Conservation (phyloP, 2,888 invertebrate genomes). For the Eurois occulta region DNA sequence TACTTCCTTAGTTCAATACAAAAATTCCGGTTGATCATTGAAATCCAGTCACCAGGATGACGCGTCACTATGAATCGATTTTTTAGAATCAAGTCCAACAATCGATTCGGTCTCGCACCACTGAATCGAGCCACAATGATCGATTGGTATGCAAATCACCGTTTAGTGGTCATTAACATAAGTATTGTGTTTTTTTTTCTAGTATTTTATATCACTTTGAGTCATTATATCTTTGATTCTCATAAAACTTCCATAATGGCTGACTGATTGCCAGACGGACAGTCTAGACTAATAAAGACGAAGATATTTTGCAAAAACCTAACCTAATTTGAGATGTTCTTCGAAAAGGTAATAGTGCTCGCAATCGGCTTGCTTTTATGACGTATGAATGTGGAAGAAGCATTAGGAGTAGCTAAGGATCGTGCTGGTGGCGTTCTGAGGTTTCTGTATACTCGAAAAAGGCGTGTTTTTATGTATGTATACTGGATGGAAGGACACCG, state of each 20-base stretch:
- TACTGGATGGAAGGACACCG: no score
- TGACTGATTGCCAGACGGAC: not conserved
- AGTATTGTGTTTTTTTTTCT: slow-evolving; percentile 45
- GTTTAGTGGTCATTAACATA: slow-evolving; percentile 67
- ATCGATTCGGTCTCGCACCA: slow-evolving; percentile 71
- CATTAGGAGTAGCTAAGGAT: no score
- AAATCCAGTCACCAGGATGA: slow-evolving; percentile 44
- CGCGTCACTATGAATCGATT: slow-evolving; percentile 63
- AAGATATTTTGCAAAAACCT: no score
- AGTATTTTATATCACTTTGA: slow-evolving; percentile 21
- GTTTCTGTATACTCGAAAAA: no score
- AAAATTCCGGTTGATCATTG: slow-evolving; percentile 40
- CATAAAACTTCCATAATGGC: not conserved
- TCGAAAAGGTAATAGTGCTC: no score
- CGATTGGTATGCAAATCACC: slow-evolving; percentile 76
- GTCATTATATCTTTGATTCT: slow-evolving; percentile 7
- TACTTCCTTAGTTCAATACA: slow-evolving; percentile 8
- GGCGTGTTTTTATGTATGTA: no score
- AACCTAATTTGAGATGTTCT: no score
- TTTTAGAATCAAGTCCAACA: slow-evolving; percentile 70
- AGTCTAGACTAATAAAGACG: not conserved
- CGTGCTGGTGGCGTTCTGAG: no score
- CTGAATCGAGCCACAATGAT: slow-evolving; percentile 64
- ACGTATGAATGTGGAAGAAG: no score
- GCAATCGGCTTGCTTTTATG: no score